Conservation (phyloP, 2,797 vertebrate genomes). For the Myotis findleyi region DNA sequence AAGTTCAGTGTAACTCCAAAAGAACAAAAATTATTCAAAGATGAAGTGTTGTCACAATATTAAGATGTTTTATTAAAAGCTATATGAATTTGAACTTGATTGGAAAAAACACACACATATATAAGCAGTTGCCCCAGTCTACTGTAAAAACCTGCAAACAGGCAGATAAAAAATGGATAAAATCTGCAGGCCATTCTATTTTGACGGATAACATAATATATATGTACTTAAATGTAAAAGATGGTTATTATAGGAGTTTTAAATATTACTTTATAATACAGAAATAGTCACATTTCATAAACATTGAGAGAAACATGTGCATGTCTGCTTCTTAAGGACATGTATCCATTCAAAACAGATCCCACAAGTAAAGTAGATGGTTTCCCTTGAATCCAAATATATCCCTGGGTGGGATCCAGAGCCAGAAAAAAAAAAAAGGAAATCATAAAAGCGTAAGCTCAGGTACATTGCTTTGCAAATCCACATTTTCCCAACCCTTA, state of each 20-base stretch:
- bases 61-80: not conserved
- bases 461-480: not conserved
- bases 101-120: not conserved
- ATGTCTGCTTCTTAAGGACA: not conserved
- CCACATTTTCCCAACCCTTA: not conserved
- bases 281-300: not conserved
- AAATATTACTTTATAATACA: not conserved
- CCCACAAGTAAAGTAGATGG: not conserved
- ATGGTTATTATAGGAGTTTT: not conserved
- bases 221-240: not conserved
- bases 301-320: not conserved
- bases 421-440: conserved; percentile 1
- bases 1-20: not conserved
- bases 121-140: not conserved
- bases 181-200: not conserved
- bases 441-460: not conserved
- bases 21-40: not conserved
- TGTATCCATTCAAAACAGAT: not conserved
- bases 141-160: not conserved
- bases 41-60: not conserved
- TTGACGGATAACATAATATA: not conserved
- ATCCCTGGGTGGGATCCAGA: not conserved
- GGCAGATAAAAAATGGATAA: not conserved
- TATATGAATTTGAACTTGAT: not conserved
- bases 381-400: not conserved